Evolutionary conservation across 2,113 vertebrate species (phyloP), one percentile per base, ranked within the genome.

Genomic region (Excalfactoria chinensis): DNA sequence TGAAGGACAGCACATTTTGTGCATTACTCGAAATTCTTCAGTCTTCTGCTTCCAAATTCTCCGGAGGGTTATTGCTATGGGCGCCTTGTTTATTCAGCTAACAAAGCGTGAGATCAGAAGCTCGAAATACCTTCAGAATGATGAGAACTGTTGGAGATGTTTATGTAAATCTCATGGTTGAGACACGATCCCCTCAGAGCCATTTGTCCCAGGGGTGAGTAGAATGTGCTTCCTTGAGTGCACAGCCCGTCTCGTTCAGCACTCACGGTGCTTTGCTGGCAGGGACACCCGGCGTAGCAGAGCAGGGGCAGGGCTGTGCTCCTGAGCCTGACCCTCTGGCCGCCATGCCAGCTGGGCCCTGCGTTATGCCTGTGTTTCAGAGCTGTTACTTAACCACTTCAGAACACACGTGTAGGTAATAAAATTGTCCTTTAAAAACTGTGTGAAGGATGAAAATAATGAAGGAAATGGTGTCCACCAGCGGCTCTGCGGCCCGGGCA

Each of bases 361-460:
- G 8, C 41, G 1, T 43, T 55, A 6, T 11, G 7, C 86, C 74
- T 75, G 90, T 55, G 77, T 86, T 80, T 78, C 89, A 88, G 22
- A 94, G 68, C 67, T 55, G 15, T 12, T 8, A 55, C 56, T 58
- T 41, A 70, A 93, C 90, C 96, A 70, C 92, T 94, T 37, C 77
- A 53, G 59, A 84, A 58, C 89, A 21, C 72, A 13, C 1, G 55
- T 28, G 78, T 84, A 60, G 59, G 18, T 59, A 20, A 16, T 40
- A 84, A 96, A 90, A 74, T 89, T 96, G 87, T 94, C 96, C 96
- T 95, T 95, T 81, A 68, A 94, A 96, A 84, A 74, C 63, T 84
- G 95, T 94, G 90, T 96, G 96, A 98, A 98, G 95, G 96, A 96
- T 95, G 89, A 94, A 83, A 91, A 59, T 64, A 68, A 95, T 97